Base-by-base conservation (phyloP, 2,888 invertebrate genomes). In the Trichogramma evanescens region DNA sequence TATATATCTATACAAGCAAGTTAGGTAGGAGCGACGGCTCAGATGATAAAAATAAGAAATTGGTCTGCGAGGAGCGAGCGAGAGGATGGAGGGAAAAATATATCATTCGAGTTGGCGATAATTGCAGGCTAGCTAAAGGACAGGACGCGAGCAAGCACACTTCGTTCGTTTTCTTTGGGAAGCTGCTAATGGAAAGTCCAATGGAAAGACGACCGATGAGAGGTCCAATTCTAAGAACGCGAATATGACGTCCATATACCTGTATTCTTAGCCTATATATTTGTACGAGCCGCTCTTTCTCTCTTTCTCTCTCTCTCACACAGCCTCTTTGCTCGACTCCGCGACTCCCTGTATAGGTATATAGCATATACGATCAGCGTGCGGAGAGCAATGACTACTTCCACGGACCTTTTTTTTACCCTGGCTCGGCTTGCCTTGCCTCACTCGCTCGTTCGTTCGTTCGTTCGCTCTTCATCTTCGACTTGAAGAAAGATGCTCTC, bases 101-200 rank as follows among this genome's bases (percentile, higher is more conserved):
- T 63, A 61, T 63, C 60, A 63, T 63, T 58, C 63, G 60, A 45
- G 52, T 42, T 48, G 26, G 58, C 53, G 58, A 63, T 61, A 63
- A 63, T 63, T 63, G 63, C 58, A 51, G 60, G 3, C 55, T 62
- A 50, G 50, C 10, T 13, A 44, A 51, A 43, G 8, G 57, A 57
- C 53, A 60, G 26, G 44, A 10, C 44, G 49, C 26, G 26, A 26
- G 26, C 26, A 26, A 26, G 26, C 26, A 26, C 26, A 26, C 26
- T 26, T 26, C 26, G 26, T 26, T 26, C 26, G 26, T 26, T 26
- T 26, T 26, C 26, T 26, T 26, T 26, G 26, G 26, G 26, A 26
- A 26, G 26, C 26, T 26, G 40, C 52, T 55, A 55, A 62, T 57
- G 61, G 54, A 61, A 57, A 61, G 54, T 54, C 26, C 50, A 40